A percentile compares a stretch with the other conserved stretches of the same genome.
Evolutionary conservation across 1,140 invertebrate genomes (phyloP).

Genomic region (Drosophila punjabiensis): DNA sequence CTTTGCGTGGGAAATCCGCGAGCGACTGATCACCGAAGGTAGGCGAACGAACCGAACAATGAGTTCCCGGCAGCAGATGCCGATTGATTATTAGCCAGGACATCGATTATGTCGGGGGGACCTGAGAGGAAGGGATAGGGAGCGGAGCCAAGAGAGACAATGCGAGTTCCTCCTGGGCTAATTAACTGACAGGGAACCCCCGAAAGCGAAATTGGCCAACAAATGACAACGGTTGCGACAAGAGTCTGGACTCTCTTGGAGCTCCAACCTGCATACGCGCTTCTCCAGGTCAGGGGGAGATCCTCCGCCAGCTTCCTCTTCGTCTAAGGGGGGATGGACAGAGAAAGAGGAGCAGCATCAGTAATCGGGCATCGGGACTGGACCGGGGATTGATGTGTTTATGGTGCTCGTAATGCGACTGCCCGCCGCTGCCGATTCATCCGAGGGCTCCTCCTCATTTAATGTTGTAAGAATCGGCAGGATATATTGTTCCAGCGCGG

Average conservation of each 20-base stretch:
- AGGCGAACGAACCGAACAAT: conserved; percentile 72
- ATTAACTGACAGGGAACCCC: conserved; percentile 80
- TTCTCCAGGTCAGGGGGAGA: conserved; percentile 16
- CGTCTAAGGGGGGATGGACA: conserved; percentile 3
- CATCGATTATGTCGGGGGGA: conserved; percentile 1
- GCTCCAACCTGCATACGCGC: conserved; percentile 31
- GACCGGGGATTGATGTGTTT: conserved; percentile 70
- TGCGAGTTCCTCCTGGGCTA: conserved; percentile 50
- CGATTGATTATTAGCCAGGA: conserved; percentile 22
- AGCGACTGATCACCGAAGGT: conserved; percentile 97
- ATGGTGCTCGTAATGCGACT: conserved; percentile 73
- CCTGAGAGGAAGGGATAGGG: neutral
- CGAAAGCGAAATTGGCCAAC: conserved; percentile 75
- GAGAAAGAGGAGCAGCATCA: conserved; percentile 13
- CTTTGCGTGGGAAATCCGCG: conserved; percentile 98
- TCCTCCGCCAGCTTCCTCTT: neutral
- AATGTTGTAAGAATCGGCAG: conserved; percentile 62
- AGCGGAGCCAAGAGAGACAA: conserved; percentile 1
- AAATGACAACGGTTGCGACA: conserved; percentile 56
- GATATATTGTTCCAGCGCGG: conserved; percentile 56
- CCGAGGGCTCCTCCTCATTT: conserved; percentile 45
- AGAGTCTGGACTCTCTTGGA: conserved; percentile 21
- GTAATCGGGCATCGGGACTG: conserved; percentile 17
- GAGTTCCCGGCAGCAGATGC: conserved; percentile 9
- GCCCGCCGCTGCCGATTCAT: conserved; percentile 15